phyloP scores from a whole-genome alignment of 2,113 vertebrate genomes.

The Lagenorhynchus albirostris region DNA sequence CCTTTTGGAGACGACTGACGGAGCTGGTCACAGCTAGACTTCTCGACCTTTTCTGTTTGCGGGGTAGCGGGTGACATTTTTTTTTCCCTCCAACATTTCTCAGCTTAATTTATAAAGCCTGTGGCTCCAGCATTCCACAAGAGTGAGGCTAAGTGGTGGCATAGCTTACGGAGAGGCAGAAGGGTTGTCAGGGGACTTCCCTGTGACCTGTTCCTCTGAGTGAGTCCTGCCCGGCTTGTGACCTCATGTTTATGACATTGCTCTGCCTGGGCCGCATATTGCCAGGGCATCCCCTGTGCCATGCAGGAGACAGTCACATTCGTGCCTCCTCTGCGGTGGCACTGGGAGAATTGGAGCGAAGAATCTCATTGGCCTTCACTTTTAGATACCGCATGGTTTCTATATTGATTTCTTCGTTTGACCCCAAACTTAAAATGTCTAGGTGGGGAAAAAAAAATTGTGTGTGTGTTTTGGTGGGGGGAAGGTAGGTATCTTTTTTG shows the following conservation, averaged over 20 bases:
- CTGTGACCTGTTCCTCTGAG: neutral
- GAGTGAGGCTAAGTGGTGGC: neutral
- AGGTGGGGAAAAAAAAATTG: neutral
- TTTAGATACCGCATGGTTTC: neutral
- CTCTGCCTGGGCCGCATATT: neutral
- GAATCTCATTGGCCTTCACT: neutral
- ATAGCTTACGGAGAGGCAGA: neutral
- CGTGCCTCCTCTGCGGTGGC: neutral
- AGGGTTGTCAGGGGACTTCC: too few species aligned
- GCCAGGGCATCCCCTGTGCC: neutral
- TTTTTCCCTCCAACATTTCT: neutral
- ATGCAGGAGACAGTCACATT: neutral
- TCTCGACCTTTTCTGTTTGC: neutral
- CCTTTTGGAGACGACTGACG: neutral
- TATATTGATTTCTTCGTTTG: neutral
- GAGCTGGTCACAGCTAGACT: neutral
- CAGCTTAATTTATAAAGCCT: neutral
- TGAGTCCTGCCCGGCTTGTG: neutral
- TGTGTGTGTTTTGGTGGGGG: neutral
- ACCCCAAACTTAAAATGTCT: neutral
- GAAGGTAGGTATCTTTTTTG: neutral
- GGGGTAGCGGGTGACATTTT: neutral
- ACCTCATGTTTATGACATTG: neutral
- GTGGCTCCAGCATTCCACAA: neutral
- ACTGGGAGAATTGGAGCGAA: neutral